Conservation (phyloP, 1,140 invertebrate genomes). For the Lerema accius region DNA sequence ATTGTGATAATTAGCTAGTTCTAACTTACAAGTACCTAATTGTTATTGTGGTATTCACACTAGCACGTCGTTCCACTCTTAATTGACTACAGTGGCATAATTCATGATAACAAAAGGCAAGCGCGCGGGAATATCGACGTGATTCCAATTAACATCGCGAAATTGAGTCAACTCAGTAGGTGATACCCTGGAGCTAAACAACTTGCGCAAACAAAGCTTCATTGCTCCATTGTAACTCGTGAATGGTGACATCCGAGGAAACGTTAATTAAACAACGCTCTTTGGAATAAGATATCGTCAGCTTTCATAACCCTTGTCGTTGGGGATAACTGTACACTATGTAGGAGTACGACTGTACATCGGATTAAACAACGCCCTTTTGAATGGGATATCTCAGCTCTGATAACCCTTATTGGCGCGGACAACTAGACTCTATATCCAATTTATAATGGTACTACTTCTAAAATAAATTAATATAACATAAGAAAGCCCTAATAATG, state of each 20-base stretch:
- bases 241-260: conserved; percentile 75
- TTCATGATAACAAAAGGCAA: conserved; percentile 69
- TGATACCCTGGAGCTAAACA: conserved; percentile 58
- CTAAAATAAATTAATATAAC: too few relatives aligned
- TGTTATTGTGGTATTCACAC: too few relatives aligned
- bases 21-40: too few relatives aligned
- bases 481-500: too few relatives aligned
- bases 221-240: conserved; percentile 64
- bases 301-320: conserved; percentile 43
- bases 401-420: too few relatives aligned
- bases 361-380: too few relatives aligned
- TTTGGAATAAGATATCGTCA: conserved; percentile 56
- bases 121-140: conserved; percentile 56
- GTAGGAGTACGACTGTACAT: background rate
- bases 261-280: conserved; percentile 72
- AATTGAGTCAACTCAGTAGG: conserved; percentile 67
- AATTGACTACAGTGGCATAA: conserved; percentile 71
- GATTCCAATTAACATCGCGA: conserved; percentile 73
- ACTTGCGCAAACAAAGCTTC: conserved; percentile 67
- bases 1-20: too few relatives aligned
- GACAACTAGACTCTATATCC: too few relatives aligned
- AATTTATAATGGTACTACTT: too few relatives aligned
- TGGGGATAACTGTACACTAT: conserved; percentile 24
- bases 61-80: conserved; percentile 47
- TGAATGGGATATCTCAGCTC: too few relatives aligned